These are phyloP conservation scores for Galeopterus variegatus DNA, from an alignment of 2,113 vertebrate species.

Conservation along the genomic window DNA sequence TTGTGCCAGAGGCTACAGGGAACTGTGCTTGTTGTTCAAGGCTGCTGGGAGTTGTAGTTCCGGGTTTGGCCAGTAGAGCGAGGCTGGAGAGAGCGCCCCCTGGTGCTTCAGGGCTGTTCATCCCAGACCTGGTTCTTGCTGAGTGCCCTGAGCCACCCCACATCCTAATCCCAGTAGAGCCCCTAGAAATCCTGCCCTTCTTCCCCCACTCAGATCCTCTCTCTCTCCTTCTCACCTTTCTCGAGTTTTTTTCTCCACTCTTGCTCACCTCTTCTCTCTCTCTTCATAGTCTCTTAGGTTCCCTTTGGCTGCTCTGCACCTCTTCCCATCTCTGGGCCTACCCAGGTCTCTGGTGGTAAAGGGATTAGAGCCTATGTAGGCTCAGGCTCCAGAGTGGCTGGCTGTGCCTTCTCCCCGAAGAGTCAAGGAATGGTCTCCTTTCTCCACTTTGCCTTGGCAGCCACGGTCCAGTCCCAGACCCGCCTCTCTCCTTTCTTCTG, in stretches of 20 bases:
- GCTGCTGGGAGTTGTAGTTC: slow-evolving; percentile 65
- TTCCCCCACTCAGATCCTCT: neutral
- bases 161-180: neutral
- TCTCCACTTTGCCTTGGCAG: slow-evolving; percentile 19
- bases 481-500: slow-evolving; percentile 2
- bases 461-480: neutral
- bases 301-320: neutral
- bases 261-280: neutral
- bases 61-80: rapidly evolving
- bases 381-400: neutral
- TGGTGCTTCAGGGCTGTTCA: slow-evolving; percentile 26
- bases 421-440: neutral
- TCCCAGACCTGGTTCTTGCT: neutral
- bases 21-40: neutral
- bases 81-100: slow-evolving; percentile 54
- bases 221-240: neutral
- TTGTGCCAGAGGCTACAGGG: neutral
- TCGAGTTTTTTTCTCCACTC: neutral
- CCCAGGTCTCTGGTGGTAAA: neutral
- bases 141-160: neutral
- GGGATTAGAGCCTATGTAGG: neutral
- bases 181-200: neutral
- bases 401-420: neutral
- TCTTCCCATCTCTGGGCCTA: neutral
- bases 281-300: neutral